Evolutionary conservation across 1,140 invertebrate genomes (phyloP).

Genomic region (Glomeris maerens): DNA sequence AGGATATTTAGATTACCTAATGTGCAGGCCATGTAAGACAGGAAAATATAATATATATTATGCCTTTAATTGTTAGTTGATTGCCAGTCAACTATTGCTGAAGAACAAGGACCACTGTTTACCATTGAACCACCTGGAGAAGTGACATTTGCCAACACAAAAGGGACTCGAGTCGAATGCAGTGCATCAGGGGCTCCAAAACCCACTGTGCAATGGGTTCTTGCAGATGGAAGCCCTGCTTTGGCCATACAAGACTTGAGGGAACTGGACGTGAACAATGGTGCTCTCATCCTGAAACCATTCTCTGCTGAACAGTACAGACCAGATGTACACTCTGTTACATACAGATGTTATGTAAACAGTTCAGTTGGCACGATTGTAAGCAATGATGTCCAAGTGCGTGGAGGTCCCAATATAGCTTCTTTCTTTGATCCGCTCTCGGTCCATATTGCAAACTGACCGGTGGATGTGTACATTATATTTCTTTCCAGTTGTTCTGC

Average conservation of each 20-base stretch:
- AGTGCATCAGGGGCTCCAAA: background rate
- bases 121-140: background rate
- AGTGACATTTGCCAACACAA: constrained; percentile 4
- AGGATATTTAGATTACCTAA: too few species aligned
- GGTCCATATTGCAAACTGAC: background rate
- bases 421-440: background rate
- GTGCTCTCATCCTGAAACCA: background rate
- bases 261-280: background rate
- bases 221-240: background rate
- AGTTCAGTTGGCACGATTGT: constrained; percentile 30
- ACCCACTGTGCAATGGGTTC: background rate
- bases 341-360: constrained; percentile 29
- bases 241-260: background rate
- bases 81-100: too few species aligned
- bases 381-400: constrained; percentile 29
- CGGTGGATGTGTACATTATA: background rate
- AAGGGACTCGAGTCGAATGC: background rate
- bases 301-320: constrained; percentile 21
- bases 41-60: too few species aligned
- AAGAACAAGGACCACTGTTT: constrained; percentile 30
- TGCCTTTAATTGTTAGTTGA: too few species aligned
- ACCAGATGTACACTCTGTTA: constrained; percentile 23
- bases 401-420: constrained; percentile 26
- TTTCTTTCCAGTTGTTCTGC: constrained; percentile 57
- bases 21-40: too few species aligned